Percentiles rank a stretch among this genome's conserved stretches.
Evolutionary conservation across 2,888 invertebrate genomes (phyloP).

Genomic region (Ophraella communa): DNA sequence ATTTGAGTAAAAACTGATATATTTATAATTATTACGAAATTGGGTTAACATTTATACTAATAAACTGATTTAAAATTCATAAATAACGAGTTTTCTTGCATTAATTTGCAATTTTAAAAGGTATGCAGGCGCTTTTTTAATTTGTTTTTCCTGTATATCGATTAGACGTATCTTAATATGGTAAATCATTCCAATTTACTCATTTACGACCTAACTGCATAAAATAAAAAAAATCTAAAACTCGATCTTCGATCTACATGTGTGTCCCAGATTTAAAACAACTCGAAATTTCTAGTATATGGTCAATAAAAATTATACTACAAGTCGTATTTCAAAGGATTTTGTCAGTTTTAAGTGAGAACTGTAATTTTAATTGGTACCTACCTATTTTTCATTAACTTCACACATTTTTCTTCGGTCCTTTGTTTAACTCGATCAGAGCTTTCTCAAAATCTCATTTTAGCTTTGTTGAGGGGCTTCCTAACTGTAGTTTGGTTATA

Average conservation of each 20-base stretch:
- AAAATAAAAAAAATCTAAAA: background rate
- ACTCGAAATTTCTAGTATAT: background rate
- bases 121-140: slow-evolving; percentile 34
- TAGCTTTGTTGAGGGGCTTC: no score
- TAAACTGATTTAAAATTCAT: slow-evolving; percentile 36
- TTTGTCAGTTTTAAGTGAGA: background rate
- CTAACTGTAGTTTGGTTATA: no score
- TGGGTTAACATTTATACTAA: slow-evolving; percentile 41
- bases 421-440: no score
- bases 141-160: slow-evolving; percentile 32
- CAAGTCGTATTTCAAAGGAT: background rate
- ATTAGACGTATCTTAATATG: background rate
- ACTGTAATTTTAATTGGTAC: no score
- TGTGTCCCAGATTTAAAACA: background rate
- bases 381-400: no score
- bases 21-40: slow-evolving; percentile 41
- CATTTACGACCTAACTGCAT: background rate
- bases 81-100: slow-evolving; percentile 44
- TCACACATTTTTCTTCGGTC: no score
- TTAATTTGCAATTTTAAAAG: slow-evolving; percentile 42
- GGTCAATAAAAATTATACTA: background rate
- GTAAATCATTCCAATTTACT: background rate
- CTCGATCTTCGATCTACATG: background rate
- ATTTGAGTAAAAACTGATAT: slow-evolving; percentile 25
- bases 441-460: no score